phyloP scores from a whole-genome alignment of 2,888 invertebrate genomes.

The Ormyrus pomaceus region DNA sequence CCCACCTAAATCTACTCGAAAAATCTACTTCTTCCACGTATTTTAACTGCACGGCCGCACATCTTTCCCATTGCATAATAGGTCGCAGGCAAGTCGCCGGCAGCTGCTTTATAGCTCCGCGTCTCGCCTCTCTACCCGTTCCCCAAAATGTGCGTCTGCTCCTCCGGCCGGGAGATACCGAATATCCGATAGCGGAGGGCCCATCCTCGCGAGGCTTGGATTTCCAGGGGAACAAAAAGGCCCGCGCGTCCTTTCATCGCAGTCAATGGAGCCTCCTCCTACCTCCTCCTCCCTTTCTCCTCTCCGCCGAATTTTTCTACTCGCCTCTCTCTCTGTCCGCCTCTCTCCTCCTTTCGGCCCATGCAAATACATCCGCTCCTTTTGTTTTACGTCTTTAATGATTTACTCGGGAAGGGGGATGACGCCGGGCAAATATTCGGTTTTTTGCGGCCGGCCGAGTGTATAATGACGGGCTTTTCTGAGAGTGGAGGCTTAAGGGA shows the following conservation, averaged over 20 bases:
- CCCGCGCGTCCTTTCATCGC: conserved; percentile 25
- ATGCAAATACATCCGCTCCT: too few relatives aligned
- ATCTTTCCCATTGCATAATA: not conserved
- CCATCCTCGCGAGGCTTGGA: conserved; percentile 58
- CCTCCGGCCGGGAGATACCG: conserved; percentile 60
- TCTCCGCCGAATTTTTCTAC: not conserved
- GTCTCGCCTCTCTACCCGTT: not conserved
- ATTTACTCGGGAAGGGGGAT: not conserved
- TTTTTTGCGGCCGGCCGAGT: conserved; percentile 29
- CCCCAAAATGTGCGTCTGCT: conserved; percentile 2
- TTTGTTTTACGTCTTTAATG: too few relatives aligned
- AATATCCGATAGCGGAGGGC: conserved; percentile 59
- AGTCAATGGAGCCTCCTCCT: conserved; percentile 4
- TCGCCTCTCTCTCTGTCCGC: not conserved
- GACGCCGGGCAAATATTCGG: not conserved
- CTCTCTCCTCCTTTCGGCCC: not conserved
- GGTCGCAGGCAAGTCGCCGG: not conserved
- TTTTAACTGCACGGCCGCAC: not conserved
- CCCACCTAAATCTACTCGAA: too few relatives aligned
- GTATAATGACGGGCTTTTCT: not conserved
- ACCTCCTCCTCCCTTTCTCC: not conserved
- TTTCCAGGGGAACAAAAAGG: conserved; percentile 58
- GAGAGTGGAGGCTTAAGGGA: not conserved
- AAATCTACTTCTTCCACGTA: not conserved
- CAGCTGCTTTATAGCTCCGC: not conserved